Percentiles rank a stretch among this genome's conserved stretches.
Evolutionary conservation across 2,113 vertebrate genomes (phyloP).

Genomic region (Cinclus cinclus): DNA sequence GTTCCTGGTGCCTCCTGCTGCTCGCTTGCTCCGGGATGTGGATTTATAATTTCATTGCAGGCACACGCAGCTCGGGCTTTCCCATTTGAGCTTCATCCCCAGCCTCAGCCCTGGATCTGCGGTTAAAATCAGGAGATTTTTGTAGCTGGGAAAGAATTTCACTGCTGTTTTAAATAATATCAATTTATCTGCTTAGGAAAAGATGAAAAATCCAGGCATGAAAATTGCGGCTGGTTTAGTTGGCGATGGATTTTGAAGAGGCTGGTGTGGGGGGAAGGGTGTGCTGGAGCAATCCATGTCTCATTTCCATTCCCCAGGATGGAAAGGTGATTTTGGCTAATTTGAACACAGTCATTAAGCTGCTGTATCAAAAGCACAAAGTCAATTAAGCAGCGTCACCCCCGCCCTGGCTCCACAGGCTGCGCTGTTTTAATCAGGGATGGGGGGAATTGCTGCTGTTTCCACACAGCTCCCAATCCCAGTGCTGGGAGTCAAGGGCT

Average conservation of each 20-base stretch:
- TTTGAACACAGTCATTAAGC: constrained; percentile 27
- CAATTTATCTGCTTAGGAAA: background rate
- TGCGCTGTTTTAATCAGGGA: background rate
- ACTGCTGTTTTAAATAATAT: background rate
- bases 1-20: constrained; percentile 44
- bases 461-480: fast-evolving
- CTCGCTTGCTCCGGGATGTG: constrained; percentile 8
- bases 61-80: background rate
- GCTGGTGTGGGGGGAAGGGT: fast-evolving
- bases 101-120: background rate
- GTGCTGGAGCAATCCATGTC: background rate
- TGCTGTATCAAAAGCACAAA: background rate
- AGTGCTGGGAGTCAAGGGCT: background rate
- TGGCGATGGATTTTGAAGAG: constrained; percentile 1
- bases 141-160: background rate
- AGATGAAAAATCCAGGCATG: background rate
- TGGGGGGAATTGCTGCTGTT: constrained; percentile 14
- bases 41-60: constrained; percentile 40
- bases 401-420: fast-evolving
- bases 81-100: background rate
- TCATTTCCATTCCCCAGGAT: background rate
- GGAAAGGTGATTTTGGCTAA: constrained; percentile 33
- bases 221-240: background rate
- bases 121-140: background rate
- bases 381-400: background rate